Conservation (phyloP, 2,113 vertebrate species). For the Pelusios castaneus region DNA sequence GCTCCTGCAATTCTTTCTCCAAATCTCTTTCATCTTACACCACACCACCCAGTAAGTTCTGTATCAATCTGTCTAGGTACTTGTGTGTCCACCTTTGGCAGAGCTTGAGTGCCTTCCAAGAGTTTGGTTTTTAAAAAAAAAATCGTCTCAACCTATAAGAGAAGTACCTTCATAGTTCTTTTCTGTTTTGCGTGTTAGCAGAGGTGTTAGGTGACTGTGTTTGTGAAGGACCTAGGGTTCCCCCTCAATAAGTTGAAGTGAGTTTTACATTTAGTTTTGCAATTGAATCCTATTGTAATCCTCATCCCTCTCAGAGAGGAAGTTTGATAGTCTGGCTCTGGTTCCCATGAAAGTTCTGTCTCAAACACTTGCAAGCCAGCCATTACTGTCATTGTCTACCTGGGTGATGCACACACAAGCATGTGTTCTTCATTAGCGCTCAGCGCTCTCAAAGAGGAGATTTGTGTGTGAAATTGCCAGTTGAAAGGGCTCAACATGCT, state of each 20-base stretch:
- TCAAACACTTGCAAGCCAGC: neutral
- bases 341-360: neutral
- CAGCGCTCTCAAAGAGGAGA: neutral
- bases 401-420: neutral
- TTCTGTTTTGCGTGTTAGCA: neutral
- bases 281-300: neutral
- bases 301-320: neutral
- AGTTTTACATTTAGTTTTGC: neutral
- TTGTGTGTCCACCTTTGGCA: neutral
- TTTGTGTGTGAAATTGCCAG: neutral
- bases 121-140: neutral
- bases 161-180: neutral
- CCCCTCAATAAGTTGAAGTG: neutral
- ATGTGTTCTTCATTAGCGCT: neutral
- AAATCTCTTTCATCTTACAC: slow-evolving; percentile 95
- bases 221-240: neutral
- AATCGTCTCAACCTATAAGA: neutral
- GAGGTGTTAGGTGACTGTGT: neutral
- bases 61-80: rapidly evolving
- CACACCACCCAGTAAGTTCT: slow-evolving; percentile 93
- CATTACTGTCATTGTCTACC: neutral
- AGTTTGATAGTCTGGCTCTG: neutral
- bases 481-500: neutral
- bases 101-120: neutral
- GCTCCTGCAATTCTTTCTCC: slow-evolving; percentile 98